Evolutionary conservation across 2,888 invertebrate species (phyloP), one percentile per base, ranked within the genome.

Genomic region (Meteorus cinctellus): DNA sequence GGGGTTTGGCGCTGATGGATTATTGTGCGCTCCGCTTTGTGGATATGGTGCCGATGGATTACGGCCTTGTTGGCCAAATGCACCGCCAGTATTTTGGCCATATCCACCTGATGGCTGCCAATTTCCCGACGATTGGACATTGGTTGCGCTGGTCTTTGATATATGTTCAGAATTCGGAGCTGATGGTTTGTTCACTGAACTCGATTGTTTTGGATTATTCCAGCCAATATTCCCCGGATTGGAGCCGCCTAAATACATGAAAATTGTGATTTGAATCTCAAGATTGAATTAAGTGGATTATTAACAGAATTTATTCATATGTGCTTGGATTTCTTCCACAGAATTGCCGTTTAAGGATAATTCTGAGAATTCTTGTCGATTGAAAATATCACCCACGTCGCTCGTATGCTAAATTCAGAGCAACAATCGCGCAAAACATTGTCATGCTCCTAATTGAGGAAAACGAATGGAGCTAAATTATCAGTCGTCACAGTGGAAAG

Each of bases 141-240:
- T 85, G 2, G 86, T 84, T 3, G 89, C 87, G 74, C 84, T 87
- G 0, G 85, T 83, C 73, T 87, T 89, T n/a, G 85, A 83, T 8
- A 80, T 77, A 2, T 80, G 67, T 19, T 82, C 82, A 10, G 27
- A 24, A 16, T n/a, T 29, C 16, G 89, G 89, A 0, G 87, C 87
- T 6, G 88, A 88, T 10, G 89, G 83, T 78, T 87, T 89, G 19
- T 80, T 62, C 63, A 72, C 19, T 12, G 76, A 76, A 5, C 81
- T 62, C 19, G 81, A 79, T 66, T 82, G 81, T 41, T 82, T 81
- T 19, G 74, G 86, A 14, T 86, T 83, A 24, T 87, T 87, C 89
- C 89, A 89, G 75, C 88, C 88, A 82, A 86, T 81, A 65, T 83
- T 82, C 72, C 81, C 78, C 5, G 86, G 83, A 24, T 74, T 80